Evolutionary conservation across 1,140 invertebrate species (phyloP).

Genomic region (Euglossa dilemma): DNA sequence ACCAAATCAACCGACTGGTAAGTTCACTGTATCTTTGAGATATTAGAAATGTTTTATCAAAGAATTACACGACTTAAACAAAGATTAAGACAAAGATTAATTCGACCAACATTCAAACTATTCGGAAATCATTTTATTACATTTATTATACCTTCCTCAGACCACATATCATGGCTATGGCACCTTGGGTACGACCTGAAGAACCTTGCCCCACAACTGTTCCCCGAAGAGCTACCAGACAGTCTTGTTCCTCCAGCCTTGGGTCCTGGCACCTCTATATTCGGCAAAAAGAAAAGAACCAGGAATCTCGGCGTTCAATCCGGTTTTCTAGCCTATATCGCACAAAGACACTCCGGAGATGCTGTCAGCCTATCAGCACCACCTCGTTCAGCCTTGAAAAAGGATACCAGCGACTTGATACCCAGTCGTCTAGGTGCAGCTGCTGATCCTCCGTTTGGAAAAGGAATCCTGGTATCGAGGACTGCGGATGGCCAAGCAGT

Average conservation of each 20-base stretch:
- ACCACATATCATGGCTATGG: conserved; percentile 92
- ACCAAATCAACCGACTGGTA: conserved; percentile 88
- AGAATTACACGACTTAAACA: background rate
- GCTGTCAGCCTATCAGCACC: conserved; percentile 88
- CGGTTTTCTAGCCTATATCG: conserved; percentile 90
- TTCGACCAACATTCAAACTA: background rate
- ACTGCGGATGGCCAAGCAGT: conserved; percentile 90
- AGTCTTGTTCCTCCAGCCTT: conserved; percentile 85
- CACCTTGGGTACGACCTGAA: conserved; percentile 93
- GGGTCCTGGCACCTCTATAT: conserved; percentile 84
- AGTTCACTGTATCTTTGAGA: conserved; percentile 14
- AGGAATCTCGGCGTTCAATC: conserved; percentile 86
- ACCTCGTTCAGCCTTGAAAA: conserved; percentile 88
- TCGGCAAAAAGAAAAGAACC: conserved; percentile 82
- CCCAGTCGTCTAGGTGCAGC: conserved; percentile 88
- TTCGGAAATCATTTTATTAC: too few species aligned
- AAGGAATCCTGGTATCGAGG: conserved; percentile 93
- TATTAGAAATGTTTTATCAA: background rate
- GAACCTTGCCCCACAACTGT: conserved; percentile 92
- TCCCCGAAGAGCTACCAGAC: conserved; percentile 85
- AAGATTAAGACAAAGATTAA: too few species aligned
- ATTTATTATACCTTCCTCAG: conserved; percentile 78
- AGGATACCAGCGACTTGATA: conserved; percentile 87
- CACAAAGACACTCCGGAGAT: conserved; percentile 88
- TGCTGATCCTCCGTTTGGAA: conserved; percentile 94